A percentile compares a stretch with the other conserved stretches of the same genome.
Evolutionary conservation across 2,797 vertebrate species (phyloP).

Genomic region (Ctenopoma kingsleyae): DNA sequence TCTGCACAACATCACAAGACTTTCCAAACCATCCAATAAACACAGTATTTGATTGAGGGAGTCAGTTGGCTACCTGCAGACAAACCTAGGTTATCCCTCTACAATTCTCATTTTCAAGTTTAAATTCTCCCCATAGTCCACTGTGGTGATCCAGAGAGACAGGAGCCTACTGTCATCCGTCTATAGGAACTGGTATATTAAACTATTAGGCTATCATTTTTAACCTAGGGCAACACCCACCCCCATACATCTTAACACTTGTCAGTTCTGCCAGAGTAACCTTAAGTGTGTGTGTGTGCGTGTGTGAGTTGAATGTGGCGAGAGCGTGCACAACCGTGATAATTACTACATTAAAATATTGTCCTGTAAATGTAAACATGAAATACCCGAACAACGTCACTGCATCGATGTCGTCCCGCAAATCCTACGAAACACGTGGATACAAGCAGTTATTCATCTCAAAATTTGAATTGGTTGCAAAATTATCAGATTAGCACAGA

Average conservation of each 20-base stretch:
- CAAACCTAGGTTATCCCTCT: slow-evolving; percentile 6
- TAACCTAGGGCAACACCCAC: slow-evolving; percentile 57
- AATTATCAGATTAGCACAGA: background rate
- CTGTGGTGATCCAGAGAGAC: slow-evolving; percentile 45
- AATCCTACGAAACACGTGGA: background rate
- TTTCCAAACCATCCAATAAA: slow-evolving; percentile 1
- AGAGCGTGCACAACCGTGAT: slow-evolving; percentile 11
- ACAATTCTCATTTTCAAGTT: slow-evolving; percentile 6
- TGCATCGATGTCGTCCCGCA: background rate
- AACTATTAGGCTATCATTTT: slow-evolving; percentile 63
- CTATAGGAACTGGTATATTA: slow-evolving; percentile 57
- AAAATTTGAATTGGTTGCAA: background rate
- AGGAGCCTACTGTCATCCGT: slow-evolving; percentile 66
- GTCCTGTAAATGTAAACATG: slow-evolving; percentile 23
- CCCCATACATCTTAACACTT: slow-evolving; percentile 46
- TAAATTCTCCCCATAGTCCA: slow-evolving; percentile 16
- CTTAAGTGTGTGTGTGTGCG: slow-evolving; percentile 14
- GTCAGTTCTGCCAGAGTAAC: slow-evolving; percentile 67
- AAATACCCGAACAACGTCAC: slow-evolving; percentile 2
- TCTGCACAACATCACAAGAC: slow-evolving; percentile 6
- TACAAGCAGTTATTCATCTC: background rate
- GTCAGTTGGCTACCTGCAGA: slow-evolving; percentile 7
- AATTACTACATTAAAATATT: slow-evolving; percentile 39
- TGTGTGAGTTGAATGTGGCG: slow-evolving; percentile 10
- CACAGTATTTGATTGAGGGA: background rate